phyloP scores from a whole-genome alignment of 2,888 invertebrate species.

The Melitaea athalia region DNA sequence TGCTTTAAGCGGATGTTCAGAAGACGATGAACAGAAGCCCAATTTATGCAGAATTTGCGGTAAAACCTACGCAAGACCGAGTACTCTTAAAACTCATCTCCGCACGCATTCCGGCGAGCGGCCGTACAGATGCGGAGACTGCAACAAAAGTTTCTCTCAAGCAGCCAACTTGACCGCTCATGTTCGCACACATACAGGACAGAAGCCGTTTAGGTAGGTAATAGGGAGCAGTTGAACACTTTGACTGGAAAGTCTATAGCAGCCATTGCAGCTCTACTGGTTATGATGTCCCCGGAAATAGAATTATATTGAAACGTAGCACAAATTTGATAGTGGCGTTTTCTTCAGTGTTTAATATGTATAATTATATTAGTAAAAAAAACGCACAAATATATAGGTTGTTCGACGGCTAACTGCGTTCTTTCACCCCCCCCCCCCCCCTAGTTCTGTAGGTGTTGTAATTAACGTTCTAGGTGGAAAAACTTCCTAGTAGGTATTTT shows the following conservation, averaged over 20 bases:
- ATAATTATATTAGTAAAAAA: too few species aligned
- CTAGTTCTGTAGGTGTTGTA: too few species aligned
- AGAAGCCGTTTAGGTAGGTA: constrained; percentile 96
- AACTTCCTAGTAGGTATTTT: too few species aligned
- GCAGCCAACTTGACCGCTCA: constrained; percentile 99
- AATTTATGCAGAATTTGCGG: constrained; percentile 97
- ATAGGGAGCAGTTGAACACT: not conserved
- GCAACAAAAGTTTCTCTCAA: constrained; percentile 98
- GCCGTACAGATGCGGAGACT: constrained; percentile 94
- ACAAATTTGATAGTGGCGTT: too few species aligned
- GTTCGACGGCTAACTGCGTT: too few species aligned
- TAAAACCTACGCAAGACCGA: constrained; percentile 97
- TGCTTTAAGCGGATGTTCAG: constrained; percentile 82
- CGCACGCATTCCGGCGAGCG: constrained; percentile 98
- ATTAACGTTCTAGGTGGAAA: too few species aligned
- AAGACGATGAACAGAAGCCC: constrained; percentile 89
- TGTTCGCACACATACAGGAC: constrained; percentile 97
- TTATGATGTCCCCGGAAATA: too few species aligned
- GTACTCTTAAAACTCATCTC: constrained; percentile 97
- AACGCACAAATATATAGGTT: too few species aligned
- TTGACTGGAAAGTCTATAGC: not conserved
- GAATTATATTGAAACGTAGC: too few species aligned
- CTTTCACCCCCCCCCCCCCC: too few species aligned
- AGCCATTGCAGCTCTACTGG: not conserved
- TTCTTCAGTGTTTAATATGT: too few species aligned